Evolutionary conservation across 2,888 invertebrate genomes (phyloP).

Genomic region (Aphidius colemani): DNA sequence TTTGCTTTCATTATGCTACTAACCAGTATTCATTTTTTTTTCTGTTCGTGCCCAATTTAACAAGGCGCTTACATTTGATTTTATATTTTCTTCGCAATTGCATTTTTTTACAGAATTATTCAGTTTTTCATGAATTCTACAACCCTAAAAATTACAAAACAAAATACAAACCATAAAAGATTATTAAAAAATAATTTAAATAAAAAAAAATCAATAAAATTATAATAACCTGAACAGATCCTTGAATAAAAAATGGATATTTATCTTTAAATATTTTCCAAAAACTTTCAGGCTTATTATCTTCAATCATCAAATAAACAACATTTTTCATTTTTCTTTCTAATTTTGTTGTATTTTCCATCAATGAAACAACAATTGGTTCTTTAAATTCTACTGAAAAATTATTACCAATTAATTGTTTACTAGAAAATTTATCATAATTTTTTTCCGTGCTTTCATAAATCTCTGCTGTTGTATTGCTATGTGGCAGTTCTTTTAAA

Average conservation of each 20-base stretch:
- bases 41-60: constrained; percentile 43
- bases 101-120: constrained; percentile 29
- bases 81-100: constrained; percentile 41
- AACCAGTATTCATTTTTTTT: constrained; percentile 45
- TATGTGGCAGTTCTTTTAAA: too few relatives aligned
- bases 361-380: too few relatives aligned
- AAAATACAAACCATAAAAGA: background rate
- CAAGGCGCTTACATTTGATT: constrained; percentile 36
- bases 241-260: constrained; percentile 37
- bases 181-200: background rate
- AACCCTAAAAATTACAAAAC: constrained; percentile 29
- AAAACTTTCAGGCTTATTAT: constrained; percentile 19
- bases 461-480: too few relatives aligned
- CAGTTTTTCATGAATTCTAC: constrained; percentile 14
- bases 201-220: background rate
- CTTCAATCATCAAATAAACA: constrained; percentile 39
- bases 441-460: too few relatives aligned
- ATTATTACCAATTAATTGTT: too few relatives aligned
- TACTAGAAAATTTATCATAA: too few relatives aligned
- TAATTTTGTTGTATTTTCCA: background rate
- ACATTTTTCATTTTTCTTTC: constrained; percentile 35
- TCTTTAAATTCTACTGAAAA: background rate
- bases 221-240: constrained; percentile 36
- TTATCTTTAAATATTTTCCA: constrained; percentile 26
- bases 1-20: background rate